These are phyloP conservation scores for Hymenopus coronatus DNA, from an alignment of 2,888 invertebrate genomes.

Conservation along the genomic window DNA sequence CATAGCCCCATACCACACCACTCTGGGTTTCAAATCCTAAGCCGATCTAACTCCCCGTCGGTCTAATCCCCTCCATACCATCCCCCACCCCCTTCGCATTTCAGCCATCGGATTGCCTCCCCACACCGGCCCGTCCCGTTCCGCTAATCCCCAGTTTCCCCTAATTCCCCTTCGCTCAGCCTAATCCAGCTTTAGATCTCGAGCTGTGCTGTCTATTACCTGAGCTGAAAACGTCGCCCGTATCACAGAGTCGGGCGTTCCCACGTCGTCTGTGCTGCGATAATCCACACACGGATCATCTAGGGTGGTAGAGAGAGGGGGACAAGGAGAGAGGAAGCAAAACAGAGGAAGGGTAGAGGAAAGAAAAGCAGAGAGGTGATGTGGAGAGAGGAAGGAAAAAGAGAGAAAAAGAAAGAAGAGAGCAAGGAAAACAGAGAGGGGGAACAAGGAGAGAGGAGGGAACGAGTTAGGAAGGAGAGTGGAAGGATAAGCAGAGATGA, in stretches of 20 bases:
- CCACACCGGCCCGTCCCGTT: conserved; percentile 19
- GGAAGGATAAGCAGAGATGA: too few species aligned
- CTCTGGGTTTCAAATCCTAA: conserved; percentile 25
- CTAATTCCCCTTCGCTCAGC: conserved; percentile 34
- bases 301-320: too few species aligned
- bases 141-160: conserved; percentile 33
- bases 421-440: too few species aligned
- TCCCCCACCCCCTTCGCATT: conserved; percentile 26
- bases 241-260: neutral
- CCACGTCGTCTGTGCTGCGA: neutral
- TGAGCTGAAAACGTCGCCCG: conserved; percentile 21
- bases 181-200: conserved; percentile 33
- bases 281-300: neutral
- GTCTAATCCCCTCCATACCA: conserved; percentile 27
- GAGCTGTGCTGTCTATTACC: conserved; percentile 20
- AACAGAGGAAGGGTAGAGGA: too few species aligned
- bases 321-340: too few species aligned
- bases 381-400: too few species aligned
- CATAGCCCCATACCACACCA: conserved; percentile 2
- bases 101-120: conserved; percentile 33
- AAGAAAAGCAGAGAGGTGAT: too few species aligned
- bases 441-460: too few species aligned
- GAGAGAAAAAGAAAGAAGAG: too few species aligned
- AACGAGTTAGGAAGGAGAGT: too few species aligned
- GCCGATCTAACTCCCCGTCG: conserved; percentile 21